Evolutionary conservation across 2,888 invertebrate species (phyloP), one percentile per base, ranked within the genome.

Genomic region (Sinhomidia bicolor): DNA sequence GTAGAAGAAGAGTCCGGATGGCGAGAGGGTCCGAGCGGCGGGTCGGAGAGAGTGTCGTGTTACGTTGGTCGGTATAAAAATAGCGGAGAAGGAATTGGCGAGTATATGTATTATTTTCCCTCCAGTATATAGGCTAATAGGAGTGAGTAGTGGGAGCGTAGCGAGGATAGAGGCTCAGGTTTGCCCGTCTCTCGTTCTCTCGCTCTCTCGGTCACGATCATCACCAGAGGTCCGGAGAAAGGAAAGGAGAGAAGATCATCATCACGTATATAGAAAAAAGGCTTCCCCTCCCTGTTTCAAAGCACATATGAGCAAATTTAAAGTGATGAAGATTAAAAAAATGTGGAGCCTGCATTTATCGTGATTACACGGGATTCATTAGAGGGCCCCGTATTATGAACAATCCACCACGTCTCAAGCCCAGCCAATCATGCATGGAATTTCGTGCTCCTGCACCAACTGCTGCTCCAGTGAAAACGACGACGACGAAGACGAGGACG

Each of bases 241-340:
- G 41, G 17, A 41, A 71, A 41, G n/a, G 41, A 71, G 41, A 41
- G 71, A 71, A 68, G 68, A 68, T 68, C 68, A 68, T 41, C 68
- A 41, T 68, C 68, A 68, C 68, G 68, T 17, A 41, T 41, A 17
- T 54, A 60, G 36, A 68, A 68, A 68, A 36, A 47, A 81, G 81
- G 47, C 81, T 81, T 81, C 81, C 81, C 81, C 81, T 81, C 81
- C 81, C 81, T 81, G 81, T 81, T 81, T 65, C 81, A 81, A 81
- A 26, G 47, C 47, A 79, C 41, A 57, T 60, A 79, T 62, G 7
- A 9, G 36, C 14, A 41, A 41, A 41, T 5, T 5, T 41, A 41
- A 41, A 41, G 41, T 10, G 10, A 41, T 41, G 6, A 14, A 14
- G 47, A 47, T 2, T 3, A 47, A 47, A 47, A 47, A 47, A 47